Conservation (phyloP, 2,888 invertebrate genomes). For the Drosophila melanosoma region DNA sequence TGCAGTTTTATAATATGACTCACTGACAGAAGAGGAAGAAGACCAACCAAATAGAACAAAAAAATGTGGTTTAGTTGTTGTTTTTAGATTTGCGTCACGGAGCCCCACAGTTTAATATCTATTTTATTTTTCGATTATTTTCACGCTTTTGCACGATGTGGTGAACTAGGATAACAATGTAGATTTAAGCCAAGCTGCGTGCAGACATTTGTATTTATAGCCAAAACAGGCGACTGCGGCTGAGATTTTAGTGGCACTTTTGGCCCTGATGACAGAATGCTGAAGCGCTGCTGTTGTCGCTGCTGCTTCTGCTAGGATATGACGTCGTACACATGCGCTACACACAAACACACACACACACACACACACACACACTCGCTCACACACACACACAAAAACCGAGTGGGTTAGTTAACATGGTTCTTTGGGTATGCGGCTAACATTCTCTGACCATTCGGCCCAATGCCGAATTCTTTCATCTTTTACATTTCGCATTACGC, state of each 20-base stretch:
- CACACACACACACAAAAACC: neutral
- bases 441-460: constrained; percentile 52
- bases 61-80: constrained; percentile 5
- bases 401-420: constrained; percentile 28
- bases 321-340: constrained; percentile 72
- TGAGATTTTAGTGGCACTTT: constrained; percentile 72
- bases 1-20: constrained; percentile 61
- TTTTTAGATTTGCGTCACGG: constrained; percentile 63
- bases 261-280: constrained; percentile 56
- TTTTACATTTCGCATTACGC: constrained; percentile 30
- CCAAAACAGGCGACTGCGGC: constrained; percentile 63
- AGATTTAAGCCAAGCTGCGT: constrained; percentile 81
- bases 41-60: neutral
- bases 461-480: constrained; percentile 67
- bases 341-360: constrained; percentile 26
- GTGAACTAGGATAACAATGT: constrained; percentile 82
- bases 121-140: constrained; percentile 34
- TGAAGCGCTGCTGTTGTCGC: constrained; percentile 20
- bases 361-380: too few species aligned
- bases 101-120: constrained; percentile 32
- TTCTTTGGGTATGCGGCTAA: constrained; percentile 20
- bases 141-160: constrained; percentile 60
- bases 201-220: constrained; percentile 83
- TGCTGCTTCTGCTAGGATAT: constrained; percentile 45
- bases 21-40: constrained; percentile 38